Evolutionary conservation across 1,140 invertebrate species (phyloP).

Genomic region (Eulimnadia texana): DNA sequence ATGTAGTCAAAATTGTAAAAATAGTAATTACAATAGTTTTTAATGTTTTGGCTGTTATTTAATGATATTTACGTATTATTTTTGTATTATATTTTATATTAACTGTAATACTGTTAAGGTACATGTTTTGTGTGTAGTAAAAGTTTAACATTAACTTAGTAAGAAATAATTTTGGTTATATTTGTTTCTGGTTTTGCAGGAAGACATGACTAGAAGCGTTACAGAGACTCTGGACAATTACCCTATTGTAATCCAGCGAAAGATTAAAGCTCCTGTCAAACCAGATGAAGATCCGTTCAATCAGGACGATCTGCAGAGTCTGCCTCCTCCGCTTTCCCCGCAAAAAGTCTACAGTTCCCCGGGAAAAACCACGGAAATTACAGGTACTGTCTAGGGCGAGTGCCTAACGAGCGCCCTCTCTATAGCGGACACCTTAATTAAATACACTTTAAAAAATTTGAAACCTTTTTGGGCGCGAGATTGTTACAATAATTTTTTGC

Average conservation of each 20-base stretch:
- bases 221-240: neutral
- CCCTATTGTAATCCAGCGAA: neutral
- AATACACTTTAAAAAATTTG: too few species aligned
- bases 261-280: neutral
- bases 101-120: slow-evolving; percentile 5
- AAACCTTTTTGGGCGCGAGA: too few species aligned
- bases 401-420: too few species aligned
- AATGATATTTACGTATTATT: too few species aligned
- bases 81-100: too few species aligned
- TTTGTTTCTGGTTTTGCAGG: neutral
- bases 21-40: too few species aligned
- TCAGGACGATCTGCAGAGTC: neutral
- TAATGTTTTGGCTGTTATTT: too few species aligned
- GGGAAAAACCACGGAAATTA: neutral
- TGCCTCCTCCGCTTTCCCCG: neutral
- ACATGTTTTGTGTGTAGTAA: neutral
- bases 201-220: neutral
- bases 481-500: too few species aligned
- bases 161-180: neutral
- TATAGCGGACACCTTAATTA: too few species aligned
- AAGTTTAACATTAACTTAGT: neutral
- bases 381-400: too few species aligned
- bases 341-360: neutral
- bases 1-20: too few species aligned
- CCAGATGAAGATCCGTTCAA: neutral